Evolutionary conservation across 1,140 invertebrate genomes (phyloP).

Genomic region (Formica exsecta): DNA sequence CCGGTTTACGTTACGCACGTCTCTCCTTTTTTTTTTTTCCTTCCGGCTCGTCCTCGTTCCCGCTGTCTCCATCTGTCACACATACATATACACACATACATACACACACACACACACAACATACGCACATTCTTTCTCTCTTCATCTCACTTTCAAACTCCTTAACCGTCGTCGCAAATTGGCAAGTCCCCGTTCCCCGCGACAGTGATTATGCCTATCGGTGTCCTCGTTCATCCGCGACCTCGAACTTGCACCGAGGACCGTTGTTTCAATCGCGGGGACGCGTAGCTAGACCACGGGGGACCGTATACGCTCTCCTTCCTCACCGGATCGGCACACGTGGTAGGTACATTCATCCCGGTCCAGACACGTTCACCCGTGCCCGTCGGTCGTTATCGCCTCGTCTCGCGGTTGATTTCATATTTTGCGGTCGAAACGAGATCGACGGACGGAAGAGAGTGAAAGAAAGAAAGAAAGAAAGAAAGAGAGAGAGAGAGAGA

Average conservation of each 20-base stretch:
- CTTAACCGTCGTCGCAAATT: constrained; percentile 28
- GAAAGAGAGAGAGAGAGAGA: constrained; percentile 7
- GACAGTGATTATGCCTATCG: constrained; percentile 72
- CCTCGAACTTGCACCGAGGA: constrained; percentile 42
- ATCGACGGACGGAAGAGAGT: background rate
- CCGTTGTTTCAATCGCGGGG: constrained; percentile 5
- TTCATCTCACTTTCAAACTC: constrained; percentile 30
- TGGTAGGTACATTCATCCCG: constrained; percentile 55
- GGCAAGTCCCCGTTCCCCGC: constrained; percentile 43
- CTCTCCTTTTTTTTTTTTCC: constrained; percentile 37
- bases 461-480: background rate
- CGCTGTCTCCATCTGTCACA: constrained; percentile 20
- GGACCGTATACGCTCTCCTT: background rate
- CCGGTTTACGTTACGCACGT: constrained; percentile 61
- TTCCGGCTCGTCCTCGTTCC: constrained; percentile 52
- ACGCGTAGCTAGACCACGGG: constrained; percentile 20
- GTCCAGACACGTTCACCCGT: constrained; percentile 58
- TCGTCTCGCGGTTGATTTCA: constrained; percentile 64
- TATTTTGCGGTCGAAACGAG: constrained; percentile 78
- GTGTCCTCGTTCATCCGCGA: constrained; percentile 52
- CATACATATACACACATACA: no score
- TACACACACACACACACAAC: no score
- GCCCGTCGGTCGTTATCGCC: constrained; percentile 22
- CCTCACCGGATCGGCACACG: constrained; percentile 65
- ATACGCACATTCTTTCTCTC: background rate